Evolutionary conservation across 1,140 invertebrate genomes (phyloP).

Genomic region (Ceratosolen fusciceps): DNA sequence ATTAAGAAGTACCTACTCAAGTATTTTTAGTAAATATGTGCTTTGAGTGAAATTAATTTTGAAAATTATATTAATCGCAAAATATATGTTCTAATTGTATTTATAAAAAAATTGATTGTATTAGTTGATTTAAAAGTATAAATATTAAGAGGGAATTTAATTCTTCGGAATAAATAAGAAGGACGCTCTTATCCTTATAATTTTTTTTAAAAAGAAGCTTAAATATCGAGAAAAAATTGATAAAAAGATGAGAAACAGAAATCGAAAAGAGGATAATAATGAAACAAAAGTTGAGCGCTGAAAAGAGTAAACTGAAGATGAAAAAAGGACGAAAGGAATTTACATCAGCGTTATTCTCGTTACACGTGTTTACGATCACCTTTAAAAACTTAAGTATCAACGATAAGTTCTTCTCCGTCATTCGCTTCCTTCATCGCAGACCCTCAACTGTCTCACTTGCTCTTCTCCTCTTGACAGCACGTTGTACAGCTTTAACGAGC

Average conservation of each 20-base stretch:
- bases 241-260: neutral
- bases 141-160: neutral
- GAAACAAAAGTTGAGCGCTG: constrained; percentile 1
- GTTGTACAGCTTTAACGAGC: constrained; percentile 46
- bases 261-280: constrained; percentile 8
- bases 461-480: constrained; percentile 43
- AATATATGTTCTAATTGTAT: too few species aligned
- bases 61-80: too few species aligned
- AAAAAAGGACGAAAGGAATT: constrained; percentile 36
- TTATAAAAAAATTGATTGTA: too few species aligned
- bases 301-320: constrained; percentile 1
- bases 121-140: too few species aligned
- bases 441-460: constrained; percentile 4
- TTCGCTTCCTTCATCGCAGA: neutral
- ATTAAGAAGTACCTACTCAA: too few species aligned
- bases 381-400: constrained; percentile 52
- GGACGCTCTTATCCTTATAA: too few species aligned
- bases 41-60: too few species aligned
- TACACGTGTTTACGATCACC: constrained; percentile 57
- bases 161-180: too few species aligned
- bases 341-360: constrained; percentile 50
- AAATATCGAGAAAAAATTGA: too few species aligned
- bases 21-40: too few species aligned
- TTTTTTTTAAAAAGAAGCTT: neutral
- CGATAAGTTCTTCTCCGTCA: constrained; percentile 46